A percentile compares a stretch with the other conserved stretches of the same genome.
phyloP scores from a whole-genome alignment of 2,888 invertebrate species.

The Drosophila testacea region DNA sequence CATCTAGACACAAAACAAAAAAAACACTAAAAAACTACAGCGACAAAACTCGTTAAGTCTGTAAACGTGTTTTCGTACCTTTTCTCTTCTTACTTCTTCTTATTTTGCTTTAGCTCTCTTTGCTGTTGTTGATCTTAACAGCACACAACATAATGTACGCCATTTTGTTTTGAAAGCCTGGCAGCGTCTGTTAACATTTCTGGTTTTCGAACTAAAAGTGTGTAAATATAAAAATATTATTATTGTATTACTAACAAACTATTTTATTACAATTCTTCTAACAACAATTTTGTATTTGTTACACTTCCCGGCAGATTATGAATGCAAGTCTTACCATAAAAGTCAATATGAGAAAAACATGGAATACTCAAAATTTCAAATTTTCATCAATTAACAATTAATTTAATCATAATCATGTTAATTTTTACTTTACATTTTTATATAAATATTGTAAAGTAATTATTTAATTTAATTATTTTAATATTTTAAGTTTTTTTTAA shows the following conservation, averaged over 20 bases:
- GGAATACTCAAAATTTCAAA: no score
- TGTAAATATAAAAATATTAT: no score
- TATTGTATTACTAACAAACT: no score
- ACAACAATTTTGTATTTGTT: not conserved
- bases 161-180: slow-evolving; percentile 64
- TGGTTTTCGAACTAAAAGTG: slow-evolving; percentile 56
- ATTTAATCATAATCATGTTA: no score
- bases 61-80: slow-evolving; percentile 71
- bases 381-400: no score
- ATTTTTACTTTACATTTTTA: no score
- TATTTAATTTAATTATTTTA: no score
- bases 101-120: slow-evolving; percentile 15
- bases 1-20: slow-evolving; percentile 5
- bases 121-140: slow-evolving; percentile 54
- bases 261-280: no score
- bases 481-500: not conserved
- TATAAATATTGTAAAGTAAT: no score
- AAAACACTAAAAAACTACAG: slow-evolving; percentile 34
- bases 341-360: no score
- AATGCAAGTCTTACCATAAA: no score
- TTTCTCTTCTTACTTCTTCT: slow-evolving; percentile 40
- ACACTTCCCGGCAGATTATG: not conserved
- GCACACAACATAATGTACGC: slow-evolving; percentile 49
- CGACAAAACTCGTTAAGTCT: slow-evolving; percentile 67
- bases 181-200: slow-evolving; percentile 49